Evolutionary conservation across 2,113 vertebrate species (phyloP).

Genomic region (Lycaon pictus): DNA sequence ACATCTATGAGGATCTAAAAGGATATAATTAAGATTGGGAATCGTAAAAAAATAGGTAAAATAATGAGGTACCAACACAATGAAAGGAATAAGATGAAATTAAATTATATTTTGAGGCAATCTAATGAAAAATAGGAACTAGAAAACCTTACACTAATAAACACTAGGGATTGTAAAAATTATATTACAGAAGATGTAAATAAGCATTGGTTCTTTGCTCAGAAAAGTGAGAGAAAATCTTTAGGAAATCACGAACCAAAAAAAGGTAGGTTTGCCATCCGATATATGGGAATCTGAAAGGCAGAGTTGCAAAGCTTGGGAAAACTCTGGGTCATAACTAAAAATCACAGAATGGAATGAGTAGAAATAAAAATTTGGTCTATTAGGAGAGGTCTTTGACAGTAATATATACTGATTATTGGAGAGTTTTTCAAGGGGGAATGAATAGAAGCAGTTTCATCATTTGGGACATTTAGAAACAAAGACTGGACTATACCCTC

Average conservation of each 20-base stretch:
- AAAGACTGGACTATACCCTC: background rate
- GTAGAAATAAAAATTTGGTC: conserved; percentile 26
- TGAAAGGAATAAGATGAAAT: background rate
- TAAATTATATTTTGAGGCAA: background rate
- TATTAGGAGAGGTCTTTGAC: background rate
- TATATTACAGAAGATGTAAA: background rate
- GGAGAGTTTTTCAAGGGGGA: conserved; percentile 15
- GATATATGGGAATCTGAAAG: background rate
- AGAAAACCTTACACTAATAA: background rate
- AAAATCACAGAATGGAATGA: conserved; percentile 1
- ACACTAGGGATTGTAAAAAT: background rate
- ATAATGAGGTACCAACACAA: background rate
- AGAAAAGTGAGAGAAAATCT: background rate
- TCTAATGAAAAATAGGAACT: background rate
- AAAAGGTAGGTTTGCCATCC: background rate
- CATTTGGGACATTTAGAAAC: background rate
- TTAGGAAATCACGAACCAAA: background rate
- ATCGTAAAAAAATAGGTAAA: conserved; percentile 10
- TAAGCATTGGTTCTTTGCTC: background rate
- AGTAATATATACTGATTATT: conserved; percentile 18
- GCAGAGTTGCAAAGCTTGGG: background rate
- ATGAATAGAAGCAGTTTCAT: background rate
- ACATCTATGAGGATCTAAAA: background rate
- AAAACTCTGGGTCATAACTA: background rate
- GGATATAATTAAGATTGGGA: background rate